Percentiles rank a stretch among this genome's conserved stretches.
These are phyloP conservation scores for Cephus cinctus DNA, from an alignment of 1,140 invertebrate species.

Conservation along the genomic window DNA sequence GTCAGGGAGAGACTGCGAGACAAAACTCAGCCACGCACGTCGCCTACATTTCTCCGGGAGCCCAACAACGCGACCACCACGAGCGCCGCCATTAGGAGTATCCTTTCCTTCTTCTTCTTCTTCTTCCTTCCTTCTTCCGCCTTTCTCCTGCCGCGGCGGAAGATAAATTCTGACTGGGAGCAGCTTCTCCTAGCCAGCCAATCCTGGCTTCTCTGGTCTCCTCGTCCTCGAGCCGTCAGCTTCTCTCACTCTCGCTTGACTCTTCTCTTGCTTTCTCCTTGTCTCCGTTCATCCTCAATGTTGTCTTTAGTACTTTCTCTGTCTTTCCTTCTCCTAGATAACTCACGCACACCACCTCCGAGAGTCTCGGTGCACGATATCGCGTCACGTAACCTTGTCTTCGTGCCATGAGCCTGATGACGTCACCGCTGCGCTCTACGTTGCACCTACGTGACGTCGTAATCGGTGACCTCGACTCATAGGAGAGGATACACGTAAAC, in stretches of 20 bases:
- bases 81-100: conserved; percentile 22
- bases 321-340: conserved; percentile 8
- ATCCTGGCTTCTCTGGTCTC: too few species aligned
- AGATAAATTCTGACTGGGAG: too few species aligned
- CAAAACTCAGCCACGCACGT: conserved; percentile 46
- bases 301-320: conserved; percentile 1
- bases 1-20: conserved; percentile 45
- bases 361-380: too few species aligned
- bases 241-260: conserved; percentile 8
- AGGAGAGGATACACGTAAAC: too few species aligned
- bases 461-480: not conserved
- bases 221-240: too few species aligned
- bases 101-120: conserved; percentile 16
- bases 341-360: conserved; percentile 14
- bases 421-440: too few species aligned
- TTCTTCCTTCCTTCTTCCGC: conserved; percentile 8
- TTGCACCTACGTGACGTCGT: not conserved
- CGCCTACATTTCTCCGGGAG: conserved; percentile 31
- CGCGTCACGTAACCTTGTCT: too few species aligned
- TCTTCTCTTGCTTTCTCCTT: conserved; percentile 12
- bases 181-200: too few species aligned
- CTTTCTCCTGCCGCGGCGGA: too few species aligned
- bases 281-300: too few species aligned
- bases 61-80: conserved; percentile 32
- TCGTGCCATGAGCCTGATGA: too few species aligned